These are phyloP conservation scores for rat (Rattus norvegicus) DNA, from an alignment of 2,113 vertebrate genomes.

Conservation along the genomic window GRCr8 NC_086023.1:53222001-53222500, in stretches of 20 bases:
- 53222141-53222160: too few species aligned
- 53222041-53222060: background rate
- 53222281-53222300: background rate
- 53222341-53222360: background rate
- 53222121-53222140: too few species aligned
- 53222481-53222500: too few species aligned
- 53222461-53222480: background rate
- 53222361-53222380: background rate
- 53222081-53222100: background rate
- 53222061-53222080: background rate
- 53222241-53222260: background rate
- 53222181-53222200: background rate
- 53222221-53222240: background rate
- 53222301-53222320: background rate
- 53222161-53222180: background rate
- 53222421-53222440: background rate
- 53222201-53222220: background rate
- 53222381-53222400: background rate
- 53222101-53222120: background rate
- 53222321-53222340: background rate
- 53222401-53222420: background rate
- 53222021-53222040: background rate
- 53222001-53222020: background rate
- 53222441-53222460: background rate
- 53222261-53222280: background rate